Conservation (phyloP, 1,140 invertebrate genomes). For the Heterodera carotae region DNA sequence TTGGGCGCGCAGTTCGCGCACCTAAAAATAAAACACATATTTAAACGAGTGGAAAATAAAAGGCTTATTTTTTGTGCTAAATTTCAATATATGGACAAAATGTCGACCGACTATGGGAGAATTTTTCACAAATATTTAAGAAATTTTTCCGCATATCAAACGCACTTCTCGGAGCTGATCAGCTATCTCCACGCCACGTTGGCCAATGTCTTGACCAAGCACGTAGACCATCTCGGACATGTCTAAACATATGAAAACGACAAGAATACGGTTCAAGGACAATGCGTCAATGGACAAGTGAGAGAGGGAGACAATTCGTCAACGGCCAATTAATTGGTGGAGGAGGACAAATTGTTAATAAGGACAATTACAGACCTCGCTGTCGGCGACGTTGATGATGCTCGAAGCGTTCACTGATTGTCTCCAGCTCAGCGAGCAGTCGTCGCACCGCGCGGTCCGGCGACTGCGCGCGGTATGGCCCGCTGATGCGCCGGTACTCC, state of each 20-base stretch:
- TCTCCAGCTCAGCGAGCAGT: conserved; percentile 69
- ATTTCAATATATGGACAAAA: too few species aligned
- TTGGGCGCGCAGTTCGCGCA: conserved; percentile 74
- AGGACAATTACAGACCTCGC: background rate
- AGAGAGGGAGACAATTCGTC: too few species aligned
- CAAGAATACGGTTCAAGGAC: too few species aligned
- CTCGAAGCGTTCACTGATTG: conserved; percentile 28
- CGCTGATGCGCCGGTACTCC: conserved; percentile 29
- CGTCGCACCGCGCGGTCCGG: conserved; percentile 72
- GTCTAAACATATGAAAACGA: background rate
- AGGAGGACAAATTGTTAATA: background rate
- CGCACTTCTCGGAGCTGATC: conserved; percentile 72
- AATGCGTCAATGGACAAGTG: too few species aligned
- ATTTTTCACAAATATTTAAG: background rate
- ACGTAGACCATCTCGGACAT: conserved; percentile 61
- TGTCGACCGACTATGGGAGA: background rate
- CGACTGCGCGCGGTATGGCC: conserved; percentile 64
- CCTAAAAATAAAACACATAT: conserved; percentile 42
- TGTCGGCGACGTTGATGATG: background rate
- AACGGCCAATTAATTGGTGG: too few species aligned
- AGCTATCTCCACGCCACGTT: conserved; percentile 68
- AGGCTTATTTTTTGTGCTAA: too few species aligned
- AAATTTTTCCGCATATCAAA: background rate
- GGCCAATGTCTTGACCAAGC: conserved; percentile 70
- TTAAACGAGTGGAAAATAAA: too few species aligned